These are phyloP conservation scores for Buceros bicornis DNA, from an alignment of 2,797 vertebrate species.

Conservation along the genomic window DNA sequence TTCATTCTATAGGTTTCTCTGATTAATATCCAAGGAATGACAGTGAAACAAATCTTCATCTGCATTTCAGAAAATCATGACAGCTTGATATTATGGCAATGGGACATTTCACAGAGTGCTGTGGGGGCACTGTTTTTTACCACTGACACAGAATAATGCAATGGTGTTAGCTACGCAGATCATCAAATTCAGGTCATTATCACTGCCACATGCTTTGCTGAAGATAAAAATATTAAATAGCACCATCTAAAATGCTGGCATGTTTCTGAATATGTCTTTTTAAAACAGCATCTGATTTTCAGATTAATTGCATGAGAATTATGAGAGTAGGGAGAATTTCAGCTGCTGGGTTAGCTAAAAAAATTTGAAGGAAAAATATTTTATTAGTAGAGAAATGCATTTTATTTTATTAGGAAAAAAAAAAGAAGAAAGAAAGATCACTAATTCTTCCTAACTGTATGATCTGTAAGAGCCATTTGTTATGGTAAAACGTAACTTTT, in stretches of 20 bases:
- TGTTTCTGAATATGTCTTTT: background rate
- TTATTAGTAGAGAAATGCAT: background rate
- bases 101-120: background rate
- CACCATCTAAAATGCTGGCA: background rate
- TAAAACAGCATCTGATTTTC: background rate
- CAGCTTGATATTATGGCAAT: background rate
- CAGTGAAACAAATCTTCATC: background rate
- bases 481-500: background rate
- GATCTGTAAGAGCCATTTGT: background rate
- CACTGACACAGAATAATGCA: background rate
- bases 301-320: background rate
- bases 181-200: conserved; percentile 11
- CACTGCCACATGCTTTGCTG: background rate
- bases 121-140: background rate
- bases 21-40: background rate
- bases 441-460: background rate
- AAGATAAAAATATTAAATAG: conserved; percentile 18
- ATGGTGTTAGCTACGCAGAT: background rate
- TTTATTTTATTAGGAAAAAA: background rate
- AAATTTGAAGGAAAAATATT: background rate
- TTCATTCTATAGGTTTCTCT: background rate
- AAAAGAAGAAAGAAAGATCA: background rate
- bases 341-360: background rate
- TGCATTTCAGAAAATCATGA: background rate
- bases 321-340: background rate